Conservation (phyloP, 2,888 invertebrate species). For the Caenorhabditis becei region DNA sequence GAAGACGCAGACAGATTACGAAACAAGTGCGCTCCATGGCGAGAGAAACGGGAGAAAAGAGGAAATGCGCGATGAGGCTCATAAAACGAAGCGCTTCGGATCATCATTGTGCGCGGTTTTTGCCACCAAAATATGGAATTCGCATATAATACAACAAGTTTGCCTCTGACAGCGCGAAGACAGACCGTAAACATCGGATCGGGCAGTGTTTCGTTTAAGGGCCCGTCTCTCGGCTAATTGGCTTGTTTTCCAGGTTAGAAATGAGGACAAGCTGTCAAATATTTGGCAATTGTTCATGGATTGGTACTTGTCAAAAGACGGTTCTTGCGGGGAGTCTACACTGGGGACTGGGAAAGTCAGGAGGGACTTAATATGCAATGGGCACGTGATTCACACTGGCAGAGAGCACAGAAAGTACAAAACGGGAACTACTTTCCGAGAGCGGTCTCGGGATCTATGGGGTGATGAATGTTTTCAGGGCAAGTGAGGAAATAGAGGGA, state of each 20-base stretch:
- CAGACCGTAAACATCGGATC: slow-evolving; percentile 16
- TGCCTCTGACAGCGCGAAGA: slow-evolving; percentile 8
- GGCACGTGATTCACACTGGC: slow-evolving; percentile 10
- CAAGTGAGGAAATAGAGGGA: neutral
- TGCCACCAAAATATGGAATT: slow-evolving; percentile 33
- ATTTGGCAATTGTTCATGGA: slow-evolving; percentile 40
- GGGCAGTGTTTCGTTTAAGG: slow-evolving; percentile 8
- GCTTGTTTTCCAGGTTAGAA: slow-evolving; percentile 37
- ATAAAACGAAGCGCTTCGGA: slow-evolving; percentile 33
- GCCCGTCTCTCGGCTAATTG: slow-evolving; percentile 25
- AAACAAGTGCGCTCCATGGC: slow-evolving; percentile 55
- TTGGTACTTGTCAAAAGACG: slow-evolving; percentile 2
- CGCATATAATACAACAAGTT: slow-evolving; percentile 3
- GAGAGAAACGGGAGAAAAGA: slow-evolving; percentile 9
- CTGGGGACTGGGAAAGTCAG: neutral
- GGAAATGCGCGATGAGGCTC: slow-evolving; percentile 22
- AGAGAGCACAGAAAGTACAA: neutral
- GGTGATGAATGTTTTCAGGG: slow-evolving; percentile 1
- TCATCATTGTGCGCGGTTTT: slow-evolving; percentile 28
- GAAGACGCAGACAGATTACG: slow-evolving; percentile 36
- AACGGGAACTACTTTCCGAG: neutral
- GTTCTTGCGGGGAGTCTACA: neutral
- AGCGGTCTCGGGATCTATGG: neutral
- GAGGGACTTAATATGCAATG: slow-evolving; percentile 27
- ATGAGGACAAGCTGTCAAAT: slow-evolving; percentile 35